Evolutionary conservation across 2,113 vertebrate genomes (phyloP), one percentile per base, ranked within the genome.

Genomic region (Prochilodus magdalenae): DNA sequence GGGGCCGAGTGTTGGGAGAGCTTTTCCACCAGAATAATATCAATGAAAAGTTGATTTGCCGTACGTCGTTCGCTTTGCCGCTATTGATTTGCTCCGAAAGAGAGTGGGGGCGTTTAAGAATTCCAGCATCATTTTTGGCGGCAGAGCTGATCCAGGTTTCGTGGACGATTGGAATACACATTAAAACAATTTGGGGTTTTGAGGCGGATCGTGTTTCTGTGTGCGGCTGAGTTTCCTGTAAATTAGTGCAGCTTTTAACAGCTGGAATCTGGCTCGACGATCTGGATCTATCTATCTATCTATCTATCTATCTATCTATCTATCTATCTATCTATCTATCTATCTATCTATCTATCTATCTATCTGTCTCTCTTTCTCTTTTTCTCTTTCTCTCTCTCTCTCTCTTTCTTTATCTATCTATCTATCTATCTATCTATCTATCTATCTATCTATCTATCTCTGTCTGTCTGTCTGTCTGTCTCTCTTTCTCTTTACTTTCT

Each of bases 31-130:
- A 51, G 22, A 36, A 11, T 75, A 60, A 75, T 79, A 74, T 73
- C 75, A 67, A 74, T 67, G 63, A 33, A 59, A 49, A 75, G 51
- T 33, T 71, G 57, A 69, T 75, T 79, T 66, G 44, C 62, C 22
- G 76, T n/a, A 24, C 67, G n/a, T 57, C 62, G 57, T 57, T 59
- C 60, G 33, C 57, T 26, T 11, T 27, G 59, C 29, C 0, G 10
- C 22, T 55, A 65, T 55, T 75, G 24, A 30, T 24, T 66, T 24
- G 15, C 80, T 79, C 55, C 53, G 33, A 77, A 85, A 33, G 29
- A 69, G 65, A n/a, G n/a, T n/a, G 66, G 24, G 22, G 7, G 15
- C 18, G 75, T 10, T 72, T 83, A 53, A 40, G 60, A 51, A 66
- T 57, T 69, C 6, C 10, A 62, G 4, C 36, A 24, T 55, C n/a